Base-by-base conservation (phyloP, 2,113 vertebrate genomes). In the Nothocercus julius region DNA sequence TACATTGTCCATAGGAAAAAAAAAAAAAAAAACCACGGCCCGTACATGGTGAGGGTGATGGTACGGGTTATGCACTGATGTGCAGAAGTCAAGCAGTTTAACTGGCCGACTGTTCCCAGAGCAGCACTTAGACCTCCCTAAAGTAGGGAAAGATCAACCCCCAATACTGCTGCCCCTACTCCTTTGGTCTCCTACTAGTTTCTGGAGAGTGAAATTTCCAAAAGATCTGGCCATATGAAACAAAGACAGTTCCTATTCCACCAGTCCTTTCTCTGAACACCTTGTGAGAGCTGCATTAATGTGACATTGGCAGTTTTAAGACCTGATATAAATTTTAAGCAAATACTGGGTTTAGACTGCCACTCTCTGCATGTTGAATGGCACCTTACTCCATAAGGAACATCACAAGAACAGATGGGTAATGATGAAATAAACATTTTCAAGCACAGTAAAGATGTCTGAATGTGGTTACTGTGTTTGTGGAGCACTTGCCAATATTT, bases 351-450 rank as follows among this genome's bases (percentile, higher is more conserved):
- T 74, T 73, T 74, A 20, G 77, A 18, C 36, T 88, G 38, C 21
- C 49, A 30, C 27, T 67, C 7, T 63, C 2, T 68, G 36, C 38
- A 17, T 69, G 66, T 54, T 44, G 56, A 72, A 32, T 44, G 54
- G 13, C 8, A 27, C 15, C 72, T 38, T 22, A 27, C 9, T 83
- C 30, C 17, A 1, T 75, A 85, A 51, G 10, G 11, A 47, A 58
- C 64, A 18, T 77, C 32, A 7, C 61, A 69, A 84, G 78, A 86
- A 59, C 67, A 83, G 62, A 44, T 49, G 68, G 15, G 10, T 62
- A 38, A 69, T 42, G 32, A 47, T 42, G 59, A 81, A 82, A 84
- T 73, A 82, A 75, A 21, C 47, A 38, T 69, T 83, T 96, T 77
- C 40, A 63, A 82, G 61, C 30, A 22, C 20, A 21, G 28, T 44